Conservation (phyloP, 1,140 invertebrate species). For the Microvelia longipes region DNA sequence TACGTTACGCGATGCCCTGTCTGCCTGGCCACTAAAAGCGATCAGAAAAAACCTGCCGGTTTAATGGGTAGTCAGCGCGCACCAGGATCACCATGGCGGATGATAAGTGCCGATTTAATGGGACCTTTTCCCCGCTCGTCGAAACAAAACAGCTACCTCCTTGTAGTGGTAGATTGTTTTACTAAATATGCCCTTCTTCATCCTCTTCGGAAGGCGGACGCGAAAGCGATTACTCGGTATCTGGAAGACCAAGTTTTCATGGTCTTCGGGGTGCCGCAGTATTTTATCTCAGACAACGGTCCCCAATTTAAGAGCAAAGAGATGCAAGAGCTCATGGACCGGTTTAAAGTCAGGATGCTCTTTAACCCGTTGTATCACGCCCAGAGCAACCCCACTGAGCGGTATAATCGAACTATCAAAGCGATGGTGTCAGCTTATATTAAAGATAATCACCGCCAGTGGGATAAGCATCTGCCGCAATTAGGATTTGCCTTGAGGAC, state of each 20-base stretch:
- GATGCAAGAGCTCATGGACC: neutral
- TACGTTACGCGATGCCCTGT: conserved; percentile 3
- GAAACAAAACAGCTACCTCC: conserved; percentile 21
- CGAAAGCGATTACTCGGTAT: neutral
- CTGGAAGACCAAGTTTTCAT: neutral
- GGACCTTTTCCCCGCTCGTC: conserved; percentile 28
- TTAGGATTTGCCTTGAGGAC: conserved; percentile 32
- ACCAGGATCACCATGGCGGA: conserved; percentile 10
- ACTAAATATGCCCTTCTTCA: conserved; percentile 28
- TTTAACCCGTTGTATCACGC: neutral
- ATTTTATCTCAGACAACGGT: neutral
- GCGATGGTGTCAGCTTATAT: neutral
- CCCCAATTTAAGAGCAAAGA: neutral
- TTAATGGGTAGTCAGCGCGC: conserved; percentile 5
- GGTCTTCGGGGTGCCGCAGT: neutral
- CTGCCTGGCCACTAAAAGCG: conserved; percentile 10
- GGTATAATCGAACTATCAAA: neutral
- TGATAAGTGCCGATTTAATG: conserved; percentile 25
- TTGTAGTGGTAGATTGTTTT: conserved; percentile 29
- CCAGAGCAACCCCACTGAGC: neutral
- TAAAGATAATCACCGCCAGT: conserved; percentile 11
- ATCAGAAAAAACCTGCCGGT: neutral
- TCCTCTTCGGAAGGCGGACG: conserved; percentile 13
- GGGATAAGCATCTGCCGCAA: conserved; percentile 24
- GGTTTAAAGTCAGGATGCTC: neutral